These are phyloP conservation scores for Antigone vipio DNA, from an alignment of 2,113 vertebrate genomes.

Conservation along the genomic window DNA sequence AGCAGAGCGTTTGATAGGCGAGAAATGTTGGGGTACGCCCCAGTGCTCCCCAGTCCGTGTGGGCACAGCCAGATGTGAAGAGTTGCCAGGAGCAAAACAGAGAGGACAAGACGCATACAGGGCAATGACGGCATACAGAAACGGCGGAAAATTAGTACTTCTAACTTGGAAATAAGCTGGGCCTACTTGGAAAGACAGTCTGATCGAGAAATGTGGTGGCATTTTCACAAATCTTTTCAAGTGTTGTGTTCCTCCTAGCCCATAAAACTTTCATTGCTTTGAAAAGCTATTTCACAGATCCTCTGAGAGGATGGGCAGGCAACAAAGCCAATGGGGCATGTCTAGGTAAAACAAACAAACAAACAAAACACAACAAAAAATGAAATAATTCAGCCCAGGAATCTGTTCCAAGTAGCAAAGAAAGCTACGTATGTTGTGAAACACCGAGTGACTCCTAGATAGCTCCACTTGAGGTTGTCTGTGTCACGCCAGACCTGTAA, in stretches of 20 bases:
- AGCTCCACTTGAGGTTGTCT: background rate
- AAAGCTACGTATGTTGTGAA: background rate
- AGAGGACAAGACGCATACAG: background rate
- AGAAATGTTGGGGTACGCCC: accelerated
- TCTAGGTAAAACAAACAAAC: background rate
- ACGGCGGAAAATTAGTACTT: background rate
- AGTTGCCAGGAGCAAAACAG: background rate
- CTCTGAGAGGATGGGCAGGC: background rate
- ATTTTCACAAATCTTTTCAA: background rate
- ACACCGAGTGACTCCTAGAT: background rate
- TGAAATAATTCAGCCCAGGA: background rate
- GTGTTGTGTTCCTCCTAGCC: background rate
- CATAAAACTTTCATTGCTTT: background rate
- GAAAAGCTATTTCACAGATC: background rate
- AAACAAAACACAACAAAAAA: too few relatives aligned
- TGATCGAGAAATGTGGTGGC: background rate
- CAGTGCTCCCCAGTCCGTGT: background rate
- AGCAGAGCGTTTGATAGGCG: background rate
- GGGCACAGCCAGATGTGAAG: background rate
- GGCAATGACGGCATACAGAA: background rate
- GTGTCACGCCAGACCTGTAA: background rate
- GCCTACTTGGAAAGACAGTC: background rate
- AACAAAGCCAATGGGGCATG: background rate
- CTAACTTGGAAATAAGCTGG: background rate
- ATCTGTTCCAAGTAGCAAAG: background rate